These are phyloP conservation scores for Trogon melanurus DNA, from an alignment of 2,113 vertebrate species.

Conservation along the genomic window DNA sequence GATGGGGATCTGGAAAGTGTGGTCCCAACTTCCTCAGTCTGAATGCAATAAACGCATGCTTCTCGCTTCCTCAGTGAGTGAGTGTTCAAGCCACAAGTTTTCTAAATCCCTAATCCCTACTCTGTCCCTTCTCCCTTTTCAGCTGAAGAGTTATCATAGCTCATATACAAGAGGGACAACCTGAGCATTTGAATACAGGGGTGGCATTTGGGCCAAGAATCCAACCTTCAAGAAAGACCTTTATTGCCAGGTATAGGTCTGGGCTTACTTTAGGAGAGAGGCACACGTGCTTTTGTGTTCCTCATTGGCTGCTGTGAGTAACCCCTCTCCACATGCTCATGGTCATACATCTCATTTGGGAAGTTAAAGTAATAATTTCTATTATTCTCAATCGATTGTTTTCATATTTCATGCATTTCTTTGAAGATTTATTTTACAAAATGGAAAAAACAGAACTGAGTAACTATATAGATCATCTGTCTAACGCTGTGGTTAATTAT, in stretches of 20 bases:
- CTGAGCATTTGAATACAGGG: neutral
- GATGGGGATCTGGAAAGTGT: neutral
- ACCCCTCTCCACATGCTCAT: neutral
- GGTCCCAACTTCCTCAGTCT: neutral
- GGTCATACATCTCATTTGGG: neutral
- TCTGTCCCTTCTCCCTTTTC: neutral
- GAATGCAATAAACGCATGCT: neutral
- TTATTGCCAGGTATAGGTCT: neutral
- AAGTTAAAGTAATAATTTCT: neutral
- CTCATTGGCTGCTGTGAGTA: neutral
- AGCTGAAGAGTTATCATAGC: neutral
- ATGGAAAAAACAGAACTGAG: neutral
- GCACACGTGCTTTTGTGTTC: neutral
- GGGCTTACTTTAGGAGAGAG: neutral
- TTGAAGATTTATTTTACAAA: neutral
- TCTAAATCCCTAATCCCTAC: neutral
- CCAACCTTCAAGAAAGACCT: neutral
- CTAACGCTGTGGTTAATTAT: neutral
- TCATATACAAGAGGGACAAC: neutral
- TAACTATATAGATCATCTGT: neutral
- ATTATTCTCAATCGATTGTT: neutral
- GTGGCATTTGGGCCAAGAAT: neutral
- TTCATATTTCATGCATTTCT: neutral
- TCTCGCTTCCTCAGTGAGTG: accelerated
- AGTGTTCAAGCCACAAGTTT: neutral